Base-by-base conservation (phyloP, 2,113 vertebrate genomes). In the Argyrosomus japonicus region DNA sequence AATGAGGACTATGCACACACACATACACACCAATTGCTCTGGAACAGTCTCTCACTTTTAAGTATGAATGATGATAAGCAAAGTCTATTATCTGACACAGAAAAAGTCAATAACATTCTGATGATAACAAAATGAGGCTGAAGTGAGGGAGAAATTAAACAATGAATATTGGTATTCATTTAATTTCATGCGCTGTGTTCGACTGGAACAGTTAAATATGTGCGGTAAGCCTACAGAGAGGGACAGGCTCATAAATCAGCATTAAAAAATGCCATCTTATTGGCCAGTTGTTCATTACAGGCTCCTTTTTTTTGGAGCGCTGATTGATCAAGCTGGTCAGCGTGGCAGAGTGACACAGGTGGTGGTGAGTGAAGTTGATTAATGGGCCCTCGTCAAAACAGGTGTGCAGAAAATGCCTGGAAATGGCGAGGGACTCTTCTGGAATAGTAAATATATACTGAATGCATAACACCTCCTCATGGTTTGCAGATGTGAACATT, bases 331-430 rank as follows among this genome's bases (percentile, higher is more conserved):
- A 85, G 73, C 64, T 77, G 80, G 83, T 78, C 85, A 69, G 84
- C 15, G 25, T n/a, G 48, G 88, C 75, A 54, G 84, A 88, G 82
- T 91, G 89, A 89, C 85, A 89, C 83, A 89, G 90, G 85, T 88
- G 91, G 70, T 43, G 64, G 7, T 68, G 85, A 86, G 25, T 70
- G 89, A 91, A 72, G 51, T 76, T 86, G 90, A 94, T 93, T 88
- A 90, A 93, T 93, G 87, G 84, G 43, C 81, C n/a, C 69, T 86
- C 74, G 48, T 84, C 70, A 61, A 74, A 92, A 88, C 91, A 94
- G 91, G 89, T 93, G 91, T 65, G 81, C 74, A 53, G 65, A 83
- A 87, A 86, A 77, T 57, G 65, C 64, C 21, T 19, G 27, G 54
- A 74, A 82, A 78, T 3, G 18, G 62, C 6, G 6, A 72, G 19